Percentiles rank a stretch among this genome's conserved stretches.
phyloP scores from a whole-genome alignment of 2,797 vertebrate genomes.

The Onychomys leucogaster region DNA sequence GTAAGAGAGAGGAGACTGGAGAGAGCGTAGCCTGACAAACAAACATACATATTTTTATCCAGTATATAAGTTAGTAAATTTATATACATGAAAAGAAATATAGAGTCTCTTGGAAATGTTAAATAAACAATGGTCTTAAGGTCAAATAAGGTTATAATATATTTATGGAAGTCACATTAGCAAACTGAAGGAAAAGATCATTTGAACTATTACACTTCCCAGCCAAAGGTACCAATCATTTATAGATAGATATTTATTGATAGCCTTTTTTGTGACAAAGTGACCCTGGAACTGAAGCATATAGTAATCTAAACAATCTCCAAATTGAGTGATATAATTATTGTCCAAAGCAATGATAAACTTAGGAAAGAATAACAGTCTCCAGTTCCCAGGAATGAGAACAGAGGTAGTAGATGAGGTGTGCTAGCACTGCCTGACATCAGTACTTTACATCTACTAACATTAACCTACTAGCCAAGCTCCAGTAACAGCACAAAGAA shows the following conservation, averaged over 20 bases:
- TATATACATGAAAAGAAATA: background rate
- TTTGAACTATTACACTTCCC: background rate
- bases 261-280: background rate
- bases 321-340: background rate
- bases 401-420: background rate
- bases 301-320: constrained; percentile 8
- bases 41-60: background rate
- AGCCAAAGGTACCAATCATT: background rate
- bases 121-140: background rate
- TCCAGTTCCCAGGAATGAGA: background rate
- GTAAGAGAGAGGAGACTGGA: background rate
- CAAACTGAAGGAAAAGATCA: background rate
- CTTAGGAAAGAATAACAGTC: background rate
- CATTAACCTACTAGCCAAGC: background rate
- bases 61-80: background rate
- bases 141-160: background rate
- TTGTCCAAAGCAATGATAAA: constrained; percentile 18
- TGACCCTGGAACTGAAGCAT: background rate
- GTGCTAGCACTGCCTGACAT: background rate
- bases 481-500: background rate
- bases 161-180: background rate
- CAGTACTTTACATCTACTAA: background rate
- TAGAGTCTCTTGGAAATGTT: background rate
- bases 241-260: constrained; percentile 32
- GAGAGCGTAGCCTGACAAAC: background rate